Evolutionary conservation across 2,888 invertebrate species (phyloP).

Genomic region (Xanthorhoe designata): DNA sequence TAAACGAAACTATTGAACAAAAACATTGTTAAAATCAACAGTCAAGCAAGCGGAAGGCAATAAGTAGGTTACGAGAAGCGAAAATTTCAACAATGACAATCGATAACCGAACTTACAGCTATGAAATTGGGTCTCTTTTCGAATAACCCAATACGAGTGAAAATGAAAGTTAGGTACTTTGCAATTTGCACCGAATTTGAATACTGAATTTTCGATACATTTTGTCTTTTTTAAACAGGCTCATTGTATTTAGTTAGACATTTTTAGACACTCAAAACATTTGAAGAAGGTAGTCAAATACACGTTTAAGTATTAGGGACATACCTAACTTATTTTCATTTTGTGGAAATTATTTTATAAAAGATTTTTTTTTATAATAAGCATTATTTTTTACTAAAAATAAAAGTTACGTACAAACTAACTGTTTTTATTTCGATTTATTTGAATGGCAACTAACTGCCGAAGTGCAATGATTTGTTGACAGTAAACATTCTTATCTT

Average conservation of each 20-base stretch:
- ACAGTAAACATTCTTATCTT: too few relatives aligned
- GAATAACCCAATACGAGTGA: slow-evolving; percentile 55
- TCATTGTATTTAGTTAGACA: not conserved
- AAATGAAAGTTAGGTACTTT: slow-evolving; percentile 76
- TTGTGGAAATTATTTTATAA: too few relatives aligned
- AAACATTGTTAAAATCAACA: slow-evolving; percentile 73
- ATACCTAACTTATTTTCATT: too few relatives aligned
- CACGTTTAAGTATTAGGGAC: too few relatives aligned
- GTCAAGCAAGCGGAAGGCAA: slow-evolving; percentile 70
- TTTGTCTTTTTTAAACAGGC: not conserved
- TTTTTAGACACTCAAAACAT: not conserved
- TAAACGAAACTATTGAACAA: slow-evolving; percentile 49
- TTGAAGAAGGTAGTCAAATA: not conserved
- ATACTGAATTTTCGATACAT: slow-evolving; percentile 62
- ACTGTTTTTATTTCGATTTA: too few relatives aligned
- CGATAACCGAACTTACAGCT: slow-evolving; percentile 50
- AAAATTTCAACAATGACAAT: slow-evolving; percentile 64
- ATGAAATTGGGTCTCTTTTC: slow-evolving; percentile 52
- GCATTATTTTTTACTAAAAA: too few relatives aligned
- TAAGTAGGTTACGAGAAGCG: slow-evolving; percentile 76
- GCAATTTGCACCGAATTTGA: slow-evolving; percentile 82
- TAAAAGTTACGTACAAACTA: too few relatives aligned
- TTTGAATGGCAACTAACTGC: too few relatives aligned
- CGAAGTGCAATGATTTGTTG: too few relatives aligned
- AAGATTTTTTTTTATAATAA: too few relatives aligned